Percentiles rank a stretch among this genome's conserved stretches.
Evolutionary conservation across 2,113 vertebrate species (phyloP).

Genomic region (Petroica traversi): DNA sequence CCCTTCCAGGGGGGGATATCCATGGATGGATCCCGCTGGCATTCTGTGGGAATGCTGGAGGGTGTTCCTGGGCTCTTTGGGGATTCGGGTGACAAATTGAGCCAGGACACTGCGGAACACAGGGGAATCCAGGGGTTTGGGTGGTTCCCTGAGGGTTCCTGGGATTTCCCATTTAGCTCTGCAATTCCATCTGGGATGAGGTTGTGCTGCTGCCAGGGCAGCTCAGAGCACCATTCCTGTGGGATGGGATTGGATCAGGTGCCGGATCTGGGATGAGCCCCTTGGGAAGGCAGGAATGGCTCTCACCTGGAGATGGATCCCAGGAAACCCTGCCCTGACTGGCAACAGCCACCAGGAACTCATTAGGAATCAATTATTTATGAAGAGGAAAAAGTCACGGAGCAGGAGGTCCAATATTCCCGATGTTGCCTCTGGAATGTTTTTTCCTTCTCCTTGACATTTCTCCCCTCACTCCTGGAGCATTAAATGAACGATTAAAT

Average conservation of each 20-base stretch:
- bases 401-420: neutral
- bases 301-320: neutral
- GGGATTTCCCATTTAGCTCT: neutral
- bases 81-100: neutral
- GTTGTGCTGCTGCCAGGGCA: neutral
- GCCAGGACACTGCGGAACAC: neutral
- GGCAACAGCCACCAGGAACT: neutral
- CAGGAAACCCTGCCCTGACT: neutral
- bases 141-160: neutral
- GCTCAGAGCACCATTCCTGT: accelerated
- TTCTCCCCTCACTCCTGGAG: neutral
- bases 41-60: accelerated
- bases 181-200: neutral
- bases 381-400: neutral
- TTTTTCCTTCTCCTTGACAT: neutral
- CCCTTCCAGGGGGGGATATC: accelerated
- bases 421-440: neutral
- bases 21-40: neutral
- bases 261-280: neutral
- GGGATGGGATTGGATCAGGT: neutral
- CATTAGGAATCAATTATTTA: neutral
- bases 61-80: accelerated
- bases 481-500: neutral
- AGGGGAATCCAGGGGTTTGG: neutral
- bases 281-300: neutral